Base-by-base conservation (phyloP, 1,140 invertebrate genomes). In the Conus ventricosus region DNA sequence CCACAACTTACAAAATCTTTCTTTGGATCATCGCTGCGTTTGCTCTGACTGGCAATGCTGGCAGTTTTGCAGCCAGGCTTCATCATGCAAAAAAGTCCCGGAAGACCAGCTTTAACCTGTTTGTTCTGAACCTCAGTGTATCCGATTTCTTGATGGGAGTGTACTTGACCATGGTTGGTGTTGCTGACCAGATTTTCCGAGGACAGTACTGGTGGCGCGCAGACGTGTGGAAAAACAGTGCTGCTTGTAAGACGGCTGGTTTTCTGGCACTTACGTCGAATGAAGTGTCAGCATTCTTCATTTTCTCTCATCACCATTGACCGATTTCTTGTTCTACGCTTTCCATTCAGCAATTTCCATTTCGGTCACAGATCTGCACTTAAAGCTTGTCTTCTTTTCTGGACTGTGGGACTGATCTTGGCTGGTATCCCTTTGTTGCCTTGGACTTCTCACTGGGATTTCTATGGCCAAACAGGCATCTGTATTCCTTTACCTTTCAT, bases 291-390 rank as follows among this genome's bases (percentile, higher is more conserved):
- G 90, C 91, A 20, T 84, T 92, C 67, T 91, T 92, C 63, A 88
- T 94, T 0, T 89, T 82, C 84, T 94, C 0, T 94, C 10, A 39
- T 60, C 57, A 92, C 94, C 6, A 17, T 92, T 17, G 93, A 94
- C 83, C 83, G 93, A 15, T 90, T 92, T 71, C 27, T 93, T 1
- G 90, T 88, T 20, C 87, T 94, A 27, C 89, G 91, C 15, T 94
- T 91, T 82, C 93, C 93, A 1, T 76, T 88, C 23, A 89, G 78
- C 15, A 78, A 91, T 3, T 89, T 71, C 20, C 88, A 83, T 39
- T 89, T 89, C 80, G 80, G 76, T 53, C 20, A 51, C 17, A 83
- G 60, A 23, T 88, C 86, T 15, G 81, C 85, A 11, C 5, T 71
- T 8, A 10, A 20, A 10, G 81, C 81, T 0, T 89, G 81, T 88